These are phyloP conservation scores for Drosophila histrio DNA, from an alignment of 2,888 invertebrate species.

Conservation along the genomic window DNA sequence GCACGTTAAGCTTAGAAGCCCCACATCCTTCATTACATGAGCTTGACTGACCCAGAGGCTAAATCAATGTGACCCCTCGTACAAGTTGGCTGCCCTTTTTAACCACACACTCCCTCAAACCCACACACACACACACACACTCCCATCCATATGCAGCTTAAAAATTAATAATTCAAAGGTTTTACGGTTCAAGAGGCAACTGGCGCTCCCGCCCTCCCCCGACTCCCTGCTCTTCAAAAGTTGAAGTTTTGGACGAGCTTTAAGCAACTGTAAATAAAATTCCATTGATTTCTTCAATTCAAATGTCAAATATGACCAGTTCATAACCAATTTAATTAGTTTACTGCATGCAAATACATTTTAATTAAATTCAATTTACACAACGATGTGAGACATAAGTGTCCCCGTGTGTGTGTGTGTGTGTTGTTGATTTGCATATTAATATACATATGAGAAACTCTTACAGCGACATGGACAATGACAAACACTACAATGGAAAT, in stretches of 20 bases:
- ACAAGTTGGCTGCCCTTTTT: constrained; percentile 51
- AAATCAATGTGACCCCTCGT: constrained; percentile 69
- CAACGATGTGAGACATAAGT: constrained; percentile 4
- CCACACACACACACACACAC: constrained; percentile 7
- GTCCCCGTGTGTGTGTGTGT: neutral
- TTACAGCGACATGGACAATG: constrained; percentile 12
- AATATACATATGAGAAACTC: neutral
- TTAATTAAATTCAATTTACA: constrained; percentile 65
- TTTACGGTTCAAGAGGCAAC: constrained; percentile 62
- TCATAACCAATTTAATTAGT: constrained; percentile 50
- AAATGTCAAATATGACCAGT: constrained; percentile 31
- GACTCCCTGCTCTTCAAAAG: neutral
- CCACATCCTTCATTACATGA: constrained; percentile 47
- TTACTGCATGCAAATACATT: constrained; percentile 48
- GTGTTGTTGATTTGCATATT: constrained; percentile 37
- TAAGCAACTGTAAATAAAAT: constrained; percentile 36
- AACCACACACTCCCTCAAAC: constrained; percentile 22
- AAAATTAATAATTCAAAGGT: constrained; percentile 78
- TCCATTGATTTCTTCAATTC: constrained; percentile 58
- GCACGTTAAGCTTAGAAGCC: constrained; percentile 41
- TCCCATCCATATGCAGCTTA: constrained; percentile 52
- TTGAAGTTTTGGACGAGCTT: constrained; percentile 19
- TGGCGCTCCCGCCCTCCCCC: neutral
- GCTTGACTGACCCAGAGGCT: constrained; percentile 71
- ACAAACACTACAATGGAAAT: constrained; percentile 21